Evolutionary conservation across 2,113 vertebrate genomes (phyloP), one percentile per base, ranked within the genome.

Genomic region (Triplophysa siluroides): DNA sequence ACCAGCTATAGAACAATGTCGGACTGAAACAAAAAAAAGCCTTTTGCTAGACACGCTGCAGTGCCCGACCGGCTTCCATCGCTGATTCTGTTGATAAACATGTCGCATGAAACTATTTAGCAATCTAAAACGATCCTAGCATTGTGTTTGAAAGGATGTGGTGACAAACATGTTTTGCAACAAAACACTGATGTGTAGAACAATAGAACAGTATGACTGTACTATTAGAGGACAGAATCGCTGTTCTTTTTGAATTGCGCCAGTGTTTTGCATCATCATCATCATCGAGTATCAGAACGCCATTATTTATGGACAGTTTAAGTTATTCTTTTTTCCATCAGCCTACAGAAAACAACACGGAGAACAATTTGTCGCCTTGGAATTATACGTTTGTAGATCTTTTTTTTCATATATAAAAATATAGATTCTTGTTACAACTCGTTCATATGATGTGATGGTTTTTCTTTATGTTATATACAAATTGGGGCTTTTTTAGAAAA

Each of bases 11-110:
- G 3, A 2, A 29, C 2, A 29, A 29, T 38, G 33, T 38, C 33
- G 5, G 33, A 38, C 33, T 38, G 18, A 45, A 21, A 23, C 56
- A 58, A 58, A 21, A 19, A 58, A 58, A 13, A 14, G 5, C 13
- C 1, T 4, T 21, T 18, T 14, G 24, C 7, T 68, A 21, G 50
- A 9, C 16, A 23, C 72, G 21, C 11, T 38, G 26, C 16, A 58
- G 63, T 38, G 11, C 38, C 47, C 33, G 16, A 58, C 61, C 82
- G 43, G 76, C 88, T 90, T 85, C 87, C 88, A 89, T 90, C 88
- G 86, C 88, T 91, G 87, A 58, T 84, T 82, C 81, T 76, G 81
- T 76, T 84, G 62, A 69, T 71, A 80, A 78, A 78, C 68, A 72
- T 45, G 68, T 60, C 50, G 33, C 66, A 54, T 21, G 33, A 21